Percentiles rank a stretch among this genome's conserved stretches.
Conservation (phyloP, 2,113 vertebrate species). For the Cyphomyrus plagiostoma region DNA sequence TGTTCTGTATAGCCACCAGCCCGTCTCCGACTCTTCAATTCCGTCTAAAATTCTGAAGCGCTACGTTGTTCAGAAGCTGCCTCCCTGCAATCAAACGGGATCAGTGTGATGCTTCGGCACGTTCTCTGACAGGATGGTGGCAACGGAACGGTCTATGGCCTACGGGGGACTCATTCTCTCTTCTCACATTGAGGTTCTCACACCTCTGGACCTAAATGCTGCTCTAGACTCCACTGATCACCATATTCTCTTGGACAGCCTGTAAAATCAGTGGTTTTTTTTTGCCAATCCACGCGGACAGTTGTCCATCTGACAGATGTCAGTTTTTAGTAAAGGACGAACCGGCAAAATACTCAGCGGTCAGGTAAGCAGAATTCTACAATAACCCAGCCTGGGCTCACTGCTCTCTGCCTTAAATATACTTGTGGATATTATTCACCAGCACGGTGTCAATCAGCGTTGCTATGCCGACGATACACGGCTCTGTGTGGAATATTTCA, state of each 20-base stretch:
- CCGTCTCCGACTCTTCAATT: neutral
- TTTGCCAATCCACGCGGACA: neutral
- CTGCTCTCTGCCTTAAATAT: neutral
- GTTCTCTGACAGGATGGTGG: neutral
- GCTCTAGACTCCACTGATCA: neutral
- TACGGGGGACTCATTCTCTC: neutral
- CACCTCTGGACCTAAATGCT: neutral
- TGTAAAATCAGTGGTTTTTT: neutral
- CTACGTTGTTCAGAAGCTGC: neutral
- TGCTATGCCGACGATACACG: neutral
- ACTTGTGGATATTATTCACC: neutral
- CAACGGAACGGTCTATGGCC: neutral
- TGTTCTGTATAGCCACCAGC: neutral
- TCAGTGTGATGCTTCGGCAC: neutral
- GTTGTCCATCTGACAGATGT: neutral
- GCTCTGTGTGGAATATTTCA: neutral
- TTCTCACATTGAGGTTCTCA: neutral
- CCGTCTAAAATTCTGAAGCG: neutral
- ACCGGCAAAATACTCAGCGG: neutral
- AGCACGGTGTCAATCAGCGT: neutral
- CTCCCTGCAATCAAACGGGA: neutral
- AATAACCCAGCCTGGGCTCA: neutral
- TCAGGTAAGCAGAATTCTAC: neutral
- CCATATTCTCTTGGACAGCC: neutral
- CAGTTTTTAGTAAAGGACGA: neutral